phyloP scores from a whole-genome alignment of 2,888 invertebrate genomes.

The Allolobophora icterica region DNA sequence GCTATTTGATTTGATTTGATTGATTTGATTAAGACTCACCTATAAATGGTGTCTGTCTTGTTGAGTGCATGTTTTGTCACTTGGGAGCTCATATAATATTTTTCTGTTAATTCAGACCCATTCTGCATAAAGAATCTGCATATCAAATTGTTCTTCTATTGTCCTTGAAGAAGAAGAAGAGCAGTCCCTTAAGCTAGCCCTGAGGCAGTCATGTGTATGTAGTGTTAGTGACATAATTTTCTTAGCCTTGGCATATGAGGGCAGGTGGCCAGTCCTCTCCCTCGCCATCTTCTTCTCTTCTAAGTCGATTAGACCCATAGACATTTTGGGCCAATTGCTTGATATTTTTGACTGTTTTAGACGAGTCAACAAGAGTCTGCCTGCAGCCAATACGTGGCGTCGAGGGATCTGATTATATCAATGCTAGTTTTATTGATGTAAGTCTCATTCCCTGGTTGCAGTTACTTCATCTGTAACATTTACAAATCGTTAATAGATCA shows the following conservation, averaged over 20 bases:
- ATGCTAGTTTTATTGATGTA: conserved; percentile 95
- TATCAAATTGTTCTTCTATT: no score
- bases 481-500: background rate
- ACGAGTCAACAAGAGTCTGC: conserved; percentile 91
- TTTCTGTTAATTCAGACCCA: background rate
- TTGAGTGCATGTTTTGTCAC: background rate
- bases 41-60: no score
- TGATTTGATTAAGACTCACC: no score
- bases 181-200: no score
- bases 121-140: no score
- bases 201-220: no score
- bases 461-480: background rate
- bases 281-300: no score
- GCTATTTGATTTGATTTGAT: no score
- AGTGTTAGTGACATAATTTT: no score
- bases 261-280: no score
- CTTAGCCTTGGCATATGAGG: no score
- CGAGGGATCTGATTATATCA: conserved; percentile 96
- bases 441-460: conserved; percentile 36
- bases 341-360: conserved; percentile 51
- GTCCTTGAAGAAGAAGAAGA: no score
- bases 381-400: conserved; percentile 85
- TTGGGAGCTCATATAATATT: background rate
- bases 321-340: background rate
- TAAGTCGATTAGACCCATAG: background rate